Base-by-base conservation (phyloP, 2,113 vertebrate genomes). In the Desmodus rotundus region DNA sequence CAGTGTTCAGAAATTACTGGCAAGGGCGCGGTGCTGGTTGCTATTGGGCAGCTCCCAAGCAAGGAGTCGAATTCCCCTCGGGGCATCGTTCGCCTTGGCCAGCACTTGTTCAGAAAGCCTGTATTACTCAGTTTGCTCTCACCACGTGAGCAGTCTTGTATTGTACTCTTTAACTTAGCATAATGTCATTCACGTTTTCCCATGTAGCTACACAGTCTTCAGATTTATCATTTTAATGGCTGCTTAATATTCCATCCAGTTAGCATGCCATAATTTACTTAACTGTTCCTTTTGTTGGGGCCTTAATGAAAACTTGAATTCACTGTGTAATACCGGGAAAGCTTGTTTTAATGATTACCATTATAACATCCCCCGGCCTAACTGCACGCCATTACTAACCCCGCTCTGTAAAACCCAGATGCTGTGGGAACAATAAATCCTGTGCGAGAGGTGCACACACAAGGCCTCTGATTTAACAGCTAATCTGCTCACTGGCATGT, bases 221-320 rank as follows among this genome's bases (percentile, higher is more conserved):
- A 81, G 72, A 91, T 96, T 91, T 95, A 91, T 97, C 94, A 95
- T 96, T 83, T 95, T 98, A 97, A 97, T 95, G 91, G 68, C 93
- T 97, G 86, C 63, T 97, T 97, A 96, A 96, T 98, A 97, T 97
- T 97, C 97, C 93, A 96, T 91, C 89, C 86, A 81, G 93, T 97
- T 97, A 96, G 91, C 14, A 4, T 45, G 73, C 86, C 83, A 22
- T 96, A 94, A 98, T 98, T 98, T 96, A 95, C 94, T 96, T 97
- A 97, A 96, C 95, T 94, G 74, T 83, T 95, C 89, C 86, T 91
- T 72, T 96, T 98, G 97, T 97, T 91, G 68, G 65, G 38, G 73
- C 54, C 83, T 87, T 97, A 96, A 96, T 96, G 93, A 97, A 96
- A 97, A 95, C 96, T 91, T 89, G 91, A 94, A 91, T 91, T 96